phyloP scores from a whole-genome alignment of 2,888 invertebrate species.

The Venustoraphidia nigricollis region DNA sequence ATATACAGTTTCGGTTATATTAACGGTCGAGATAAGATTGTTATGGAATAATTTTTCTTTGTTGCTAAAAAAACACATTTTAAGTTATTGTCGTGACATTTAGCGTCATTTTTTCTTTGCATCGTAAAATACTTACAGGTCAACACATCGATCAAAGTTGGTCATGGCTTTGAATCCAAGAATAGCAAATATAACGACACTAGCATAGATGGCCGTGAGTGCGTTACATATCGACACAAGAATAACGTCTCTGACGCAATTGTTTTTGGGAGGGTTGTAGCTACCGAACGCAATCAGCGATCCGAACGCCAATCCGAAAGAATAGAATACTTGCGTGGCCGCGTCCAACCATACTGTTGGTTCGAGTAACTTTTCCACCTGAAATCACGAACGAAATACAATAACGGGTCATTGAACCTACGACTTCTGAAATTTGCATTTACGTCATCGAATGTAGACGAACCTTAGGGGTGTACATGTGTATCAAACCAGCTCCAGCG shows the following conservation, averaged over 20 bases:
- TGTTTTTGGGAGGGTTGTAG: slow-evolving; percentile 88
- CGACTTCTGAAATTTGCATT: too few relatives aligned
- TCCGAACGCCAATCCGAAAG: slow-evolving; percentile 88
- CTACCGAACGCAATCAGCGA: slow-evolving; percentile 91
- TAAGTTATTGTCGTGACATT: too few relatives aligned
- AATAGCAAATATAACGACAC: slow-evolving; percentile 88
- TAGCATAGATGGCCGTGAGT: slow-evolving; percentile 86
- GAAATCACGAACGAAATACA: slow-evolving; percentile 15
- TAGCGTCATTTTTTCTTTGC: neutral
- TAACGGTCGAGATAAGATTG: slow-evolving; percentile 20
- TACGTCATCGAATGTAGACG: slow-evolving; percentile 9
- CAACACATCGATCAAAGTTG: slow-evolving; percentile 73
- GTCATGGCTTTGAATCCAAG: slow-evolving; percentile 90
- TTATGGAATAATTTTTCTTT: slow-evolving; percentile 27
- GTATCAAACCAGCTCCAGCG: slow-evolving; percentile 68
- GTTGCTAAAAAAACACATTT: slow-evolving; percentile 27
- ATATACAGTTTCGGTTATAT: slow-evolving; percentile 40
- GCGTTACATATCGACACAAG: slow-evolving; percentile 86
- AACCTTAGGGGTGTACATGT: slow-evolving; percentile 90
- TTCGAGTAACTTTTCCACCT: slow-evolving; percentile 71
- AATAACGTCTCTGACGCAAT: slow-evolving; percentile 83
- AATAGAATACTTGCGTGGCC: slow-evolving; percentile 94
- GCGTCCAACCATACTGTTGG: slow-evolving; percentile 93
- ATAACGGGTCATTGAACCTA: too few relatives aligned
- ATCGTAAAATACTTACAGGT: slow-evolving; percentile 36